Evolutionary conservation across 2,113 vertebrate genomes (phyloP), one percentile per base, ranked within the genome.

Genomic region (mouse (Mus musculus)): DNA sequence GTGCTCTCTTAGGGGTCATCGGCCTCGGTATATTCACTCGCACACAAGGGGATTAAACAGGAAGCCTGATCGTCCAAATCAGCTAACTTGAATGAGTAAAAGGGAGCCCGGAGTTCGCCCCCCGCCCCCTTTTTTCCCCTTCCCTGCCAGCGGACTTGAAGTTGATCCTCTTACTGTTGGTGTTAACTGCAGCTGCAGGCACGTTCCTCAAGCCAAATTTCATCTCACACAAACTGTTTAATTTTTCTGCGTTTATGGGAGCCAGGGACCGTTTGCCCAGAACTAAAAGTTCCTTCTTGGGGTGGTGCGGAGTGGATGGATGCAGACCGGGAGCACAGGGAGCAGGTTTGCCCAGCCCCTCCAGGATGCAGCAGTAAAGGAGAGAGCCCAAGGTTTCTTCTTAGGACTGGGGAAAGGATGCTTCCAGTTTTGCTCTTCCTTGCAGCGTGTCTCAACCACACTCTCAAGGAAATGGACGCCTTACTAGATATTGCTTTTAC

Each of bases 181-280:
- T 98, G 98, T 99, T 99, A 99, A 98, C 98, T 86, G 98, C 99
- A 99, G 99, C 99, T 99, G 98, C 99, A 98, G 98, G 98, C 99
- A 98, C 96, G 98, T 97, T 98, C 73, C 90, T 36, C 2, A 46
- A 95, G 93, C 95, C 97, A 92, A 91, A 86, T 92, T 94, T 93
- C 90, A 90, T 94, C 89, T 76, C 92, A 22, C 85, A 97, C 52
- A 5, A 91, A 90, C 93, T 96, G 98, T 97, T 98, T 98, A 97
- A 98, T 98, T 97, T 97, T 59, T 84, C 26, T 1, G 85, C 17
- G 81, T 91, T 94, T 85, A 93, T 94, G 30, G 8, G 16, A 4
- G 89, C 67, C 72, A 93, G 4, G 54, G 85, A 78, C 63, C 93
- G 59, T 71, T 49, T 93, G 77, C 54, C 73, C 24, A 12, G 36